These are phyloP conservation scores for Eupithecia dodoneata DNA, from an alignment of 2,888 invertebrate species.

Conservation along the genomic window DNA sequence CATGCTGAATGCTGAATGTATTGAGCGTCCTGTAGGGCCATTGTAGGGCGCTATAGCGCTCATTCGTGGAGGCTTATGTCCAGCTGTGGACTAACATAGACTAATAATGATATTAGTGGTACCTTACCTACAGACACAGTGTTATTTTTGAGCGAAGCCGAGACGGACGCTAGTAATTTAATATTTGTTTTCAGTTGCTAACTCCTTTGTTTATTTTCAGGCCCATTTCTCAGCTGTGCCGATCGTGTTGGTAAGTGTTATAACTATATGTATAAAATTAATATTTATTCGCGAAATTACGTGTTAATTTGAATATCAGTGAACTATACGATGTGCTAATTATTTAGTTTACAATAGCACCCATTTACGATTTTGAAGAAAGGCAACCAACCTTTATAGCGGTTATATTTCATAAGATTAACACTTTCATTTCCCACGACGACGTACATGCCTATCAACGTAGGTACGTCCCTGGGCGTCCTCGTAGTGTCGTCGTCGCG, in stretches of 20 bases:
- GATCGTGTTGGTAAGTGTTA: slow-evolving; percentile 57
- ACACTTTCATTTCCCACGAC: background rate
- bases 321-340: background rate
- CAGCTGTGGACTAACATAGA: no score
- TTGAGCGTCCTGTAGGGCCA: no score
- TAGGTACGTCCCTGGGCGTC: no score
- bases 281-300: background rate
- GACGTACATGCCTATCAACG: background rate
- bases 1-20: no score
- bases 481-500: no score
- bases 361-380: background rate
- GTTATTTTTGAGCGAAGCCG: no score
- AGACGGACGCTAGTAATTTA: no score
- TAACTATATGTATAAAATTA: background rate
- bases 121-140: no score
- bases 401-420: background rate
- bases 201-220: slow-evolving; percentile 10
- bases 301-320: background rate
- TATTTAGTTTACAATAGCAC: slow-evolving; percentile 1
- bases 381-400: background rate
- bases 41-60: no score
- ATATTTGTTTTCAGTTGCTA: no score
- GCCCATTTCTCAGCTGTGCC: slow-evolving; percentile 40
- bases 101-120: no score
- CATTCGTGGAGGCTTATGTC: no score